Percentiles rank a stretch among this genome's conserved stretches.
Evolutionary conservation across 2,888 invertebrate species (phyloP).

Genomic region (Caenorhabditis drosophilae): DNA sequence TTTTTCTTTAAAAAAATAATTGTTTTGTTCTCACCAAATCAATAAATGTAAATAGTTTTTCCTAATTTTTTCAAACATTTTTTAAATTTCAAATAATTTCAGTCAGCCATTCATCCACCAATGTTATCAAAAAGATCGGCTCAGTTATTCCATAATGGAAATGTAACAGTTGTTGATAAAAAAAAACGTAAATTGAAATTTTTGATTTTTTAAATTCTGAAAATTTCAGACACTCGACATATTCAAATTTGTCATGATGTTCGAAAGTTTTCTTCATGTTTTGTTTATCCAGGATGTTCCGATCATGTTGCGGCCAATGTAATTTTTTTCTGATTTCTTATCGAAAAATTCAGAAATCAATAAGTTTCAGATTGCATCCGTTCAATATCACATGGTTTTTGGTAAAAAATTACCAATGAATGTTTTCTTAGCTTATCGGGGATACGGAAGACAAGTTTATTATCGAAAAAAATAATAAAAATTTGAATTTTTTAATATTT

Average conservation of each 20-base stretch:
- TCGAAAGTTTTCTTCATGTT: slow-evolving; percentile 49
- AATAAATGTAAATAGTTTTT: neutral
- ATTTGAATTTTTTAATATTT: too few species aligned
- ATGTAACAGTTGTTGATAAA: slow-evolving; percentile 17
- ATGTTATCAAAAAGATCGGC: slow-evolving; percentile 32
- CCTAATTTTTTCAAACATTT: neutral
- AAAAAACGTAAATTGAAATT: slow-evolving; percentile 25
- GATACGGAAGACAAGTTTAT: slow-evolving; percentile 52
- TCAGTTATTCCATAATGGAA: slow-evolving; percentile 10
- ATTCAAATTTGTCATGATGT: slow-evolving; percentile 55
- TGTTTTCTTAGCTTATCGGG: slow-evolving; percentile 53
- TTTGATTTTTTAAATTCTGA: too few species aligned
- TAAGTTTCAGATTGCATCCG: slow-evolving; percentile 44
- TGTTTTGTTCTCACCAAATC: neutral
- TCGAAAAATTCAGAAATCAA: slow-evolving; percentile 1
- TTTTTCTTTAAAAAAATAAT: neutral
- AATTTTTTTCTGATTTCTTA: slow-evolving; percentile 8
- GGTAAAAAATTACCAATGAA: slow-evolving; percentile 53
- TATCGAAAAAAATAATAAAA: too few species aligned
- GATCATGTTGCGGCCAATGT: slow-evolving; percentile 51
- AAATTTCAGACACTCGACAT: slow-evolving; percentile 26
- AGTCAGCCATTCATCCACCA: slow-evolving; percentile 48
- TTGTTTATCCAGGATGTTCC: slow-evolving; percentile 48
- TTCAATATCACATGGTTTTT: slow-evolving; percentile 60
- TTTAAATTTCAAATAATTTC: slow-evolving; percentile 8